A percentile compares a stretch with the other conserved stretches of the same genome.
Evolutionary conservation across 2,113 vertebrate species (phyloP).

Genomic region (Megaceryle maxima): DNA sequence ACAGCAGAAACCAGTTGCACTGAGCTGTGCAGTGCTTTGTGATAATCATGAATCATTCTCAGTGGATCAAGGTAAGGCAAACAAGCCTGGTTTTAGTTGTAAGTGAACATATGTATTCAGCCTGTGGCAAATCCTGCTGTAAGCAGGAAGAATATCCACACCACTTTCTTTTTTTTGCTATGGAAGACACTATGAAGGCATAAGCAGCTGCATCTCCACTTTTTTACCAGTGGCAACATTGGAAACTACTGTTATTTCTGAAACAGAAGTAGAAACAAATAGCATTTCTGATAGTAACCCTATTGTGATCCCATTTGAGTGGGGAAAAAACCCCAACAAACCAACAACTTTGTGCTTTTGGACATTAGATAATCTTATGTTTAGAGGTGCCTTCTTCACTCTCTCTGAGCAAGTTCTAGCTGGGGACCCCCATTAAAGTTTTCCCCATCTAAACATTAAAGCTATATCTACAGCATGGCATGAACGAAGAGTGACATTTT

Average conservation of each 20-base stretch:
- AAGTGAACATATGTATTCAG: background rate
- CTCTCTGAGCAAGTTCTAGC: background rate
- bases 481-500: background rate
- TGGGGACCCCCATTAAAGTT: background rate
- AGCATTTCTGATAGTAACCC: background rate
- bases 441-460: background rate
- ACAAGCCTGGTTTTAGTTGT: background rate
- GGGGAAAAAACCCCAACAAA: background rate
- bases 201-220: background rate
- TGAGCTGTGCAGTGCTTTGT: background rate
- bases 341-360: background rate
- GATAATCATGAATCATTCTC: background rate
- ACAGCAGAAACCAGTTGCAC: rapidly evolving
- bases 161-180: background rate
- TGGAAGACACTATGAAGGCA: background rate
- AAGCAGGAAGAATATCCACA: background rate
- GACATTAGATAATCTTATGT: background rate
- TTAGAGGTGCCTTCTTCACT: background rate
- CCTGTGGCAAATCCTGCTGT: background rate
- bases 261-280: background rate
- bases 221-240: background rate
- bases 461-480: rapidly evolving
- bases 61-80: background rate
- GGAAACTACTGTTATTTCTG: background rate
- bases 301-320: background rate